These are phyloP conservation scores for Speoplatyrhinus poulsoni DNA, from an alignment of 2,113 vertebrate species.

Conservation along the genomic window DNA sequence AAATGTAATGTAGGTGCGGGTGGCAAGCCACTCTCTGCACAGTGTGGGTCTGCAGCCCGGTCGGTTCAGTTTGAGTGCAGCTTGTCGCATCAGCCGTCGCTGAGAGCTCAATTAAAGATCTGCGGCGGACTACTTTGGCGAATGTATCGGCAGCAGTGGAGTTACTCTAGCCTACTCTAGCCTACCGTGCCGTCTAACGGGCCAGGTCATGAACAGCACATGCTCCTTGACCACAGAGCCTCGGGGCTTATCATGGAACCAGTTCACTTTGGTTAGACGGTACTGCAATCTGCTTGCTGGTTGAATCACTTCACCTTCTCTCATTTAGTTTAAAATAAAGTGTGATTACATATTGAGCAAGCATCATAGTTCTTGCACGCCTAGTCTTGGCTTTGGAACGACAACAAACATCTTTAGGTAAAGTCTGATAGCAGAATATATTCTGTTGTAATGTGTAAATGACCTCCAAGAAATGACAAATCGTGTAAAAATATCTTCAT, in stretches of 20 bases:
- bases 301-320: conserved; percentile 10
- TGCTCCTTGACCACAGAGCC: conserved; percentile 1
- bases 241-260: conserved; percentile 9
- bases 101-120: conserved; percentile 56
- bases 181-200: conserved; percentile 21
- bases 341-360: no score
- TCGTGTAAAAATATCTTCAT: no score
- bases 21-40: conserved; percentile 36
- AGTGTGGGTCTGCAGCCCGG: background rate
- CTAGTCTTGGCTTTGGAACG: no score
- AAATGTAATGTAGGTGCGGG: conserved; percentile 51
- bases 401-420: no score
- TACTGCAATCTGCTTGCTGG: background rate
- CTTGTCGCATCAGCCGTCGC: conserved; percentile 20
- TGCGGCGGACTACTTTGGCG: conserved; percentile 22
- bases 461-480: no score
- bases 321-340: background rate
- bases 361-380: no score
- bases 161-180: background rate
- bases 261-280: conserved; percentile 16
- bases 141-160: conserved; percentile 7
- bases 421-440: no score
- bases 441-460: no score
- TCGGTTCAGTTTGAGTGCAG: conserved; percentile 34
- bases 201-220: conserved; percentile 3